These are phyloP conservation scores for Gobio occitaniae DNA, from an alignment of 2,797 vertebrate genomes.

Conservation along the genomic window DNA sequence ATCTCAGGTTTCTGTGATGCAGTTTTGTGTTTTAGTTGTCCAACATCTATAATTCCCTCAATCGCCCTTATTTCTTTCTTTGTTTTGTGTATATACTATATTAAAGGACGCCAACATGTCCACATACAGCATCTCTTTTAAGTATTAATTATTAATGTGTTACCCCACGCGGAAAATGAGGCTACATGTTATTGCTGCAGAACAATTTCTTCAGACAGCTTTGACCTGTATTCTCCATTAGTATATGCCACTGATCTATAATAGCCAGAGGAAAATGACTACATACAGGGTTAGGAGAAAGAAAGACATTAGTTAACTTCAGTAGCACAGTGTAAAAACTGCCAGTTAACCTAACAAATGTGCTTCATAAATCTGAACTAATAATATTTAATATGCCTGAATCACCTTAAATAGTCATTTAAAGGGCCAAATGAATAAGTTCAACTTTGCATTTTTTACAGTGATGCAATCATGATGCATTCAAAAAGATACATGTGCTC, in stretches of 20 bases:
- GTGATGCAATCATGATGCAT: background rate
- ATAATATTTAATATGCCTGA: background rate
- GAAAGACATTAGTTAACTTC: background rate
- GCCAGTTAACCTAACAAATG: background rate
- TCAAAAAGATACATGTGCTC: background rate
- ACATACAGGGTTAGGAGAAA: background rate
- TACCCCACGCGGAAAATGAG: background rate
- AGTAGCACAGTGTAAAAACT: background rate
- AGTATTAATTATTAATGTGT: conserved; percentile 21
- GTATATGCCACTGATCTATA: conserved; percentile 11
- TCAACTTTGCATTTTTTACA: background rate
- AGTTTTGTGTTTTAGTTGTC: background rate
- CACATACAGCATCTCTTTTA: background rate
- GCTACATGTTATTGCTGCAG: background rate
- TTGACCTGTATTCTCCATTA: conserved; percentile 20
- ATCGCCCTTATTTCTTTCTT: background rate
- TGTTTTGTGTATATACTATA: background rate
- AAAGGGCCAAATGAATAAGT: background rate
- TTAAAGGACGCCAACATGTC: background rate
- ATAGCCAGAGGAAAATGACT: conserved; percentile 15
- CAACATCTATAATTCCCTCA: background rate
- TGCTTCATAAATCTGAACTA: background rate
- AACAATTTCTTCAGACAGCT: conserved; percentile 3
- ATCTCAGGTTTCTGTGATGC: conserved; percentile 25
- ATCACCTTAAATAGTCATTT: background rate